Percentiles rank a stretch among this genome's conserved stretches.
Evolutionary conservation across 1,140 invertebrate genomes (phyloP).

Genomic region (Drosophila funebris): DNA sequence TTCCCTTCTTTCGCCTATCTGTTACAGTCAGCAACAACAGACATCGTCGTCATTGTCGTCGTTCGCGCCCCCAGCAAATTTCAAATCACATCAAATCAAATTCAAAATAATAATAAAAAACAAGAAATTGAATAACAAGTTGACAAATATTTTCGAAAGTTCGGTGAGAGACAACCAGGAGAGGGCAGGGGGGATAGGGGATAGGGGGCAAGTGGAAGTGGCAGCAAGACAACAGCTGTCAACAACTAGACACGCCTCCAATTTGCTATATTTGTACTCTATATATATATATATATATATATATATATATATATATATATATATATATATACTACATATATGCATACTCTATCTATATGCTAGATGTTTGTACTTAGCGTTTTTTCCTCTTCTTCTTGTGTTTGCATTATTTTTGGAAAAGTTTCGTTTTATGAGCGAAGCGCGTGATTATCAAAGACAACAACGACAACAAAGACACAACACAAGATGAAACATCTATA

Average conservation of each 20-base stretch:
- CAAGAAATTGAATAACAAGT: constrained; percentile 31
- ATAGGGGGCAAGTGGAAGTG: neutral
- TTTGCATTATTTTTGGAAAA: constrained; percentile 68
- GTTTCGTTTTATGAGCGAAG: constrained; percentile 46
- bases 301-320: neutral
- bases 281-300: neutral
- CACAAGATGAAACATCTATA: constrained; percentile 16
- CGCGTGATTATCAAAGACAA: constrained; percentile 57
- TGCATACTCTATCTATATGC: neutral
- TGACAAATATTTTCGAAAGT: constrained; percentile 30
- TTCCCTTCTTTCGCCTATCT: neutral
- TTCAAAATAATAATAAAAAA: constrained; percentile 8
- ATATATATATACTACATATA: neutral
- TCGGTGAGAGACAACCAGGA: neutral
- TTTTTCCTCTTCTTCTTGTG: neutral
- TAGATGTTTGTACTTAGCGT: constrained; percentile 2
- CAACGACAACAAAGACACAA: constrained; percentile 27
- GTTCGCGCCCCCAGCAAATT: constrained; percentile 24
- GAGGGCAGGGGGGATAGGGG: neutral
- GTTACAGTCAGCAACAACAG: constrained; percentile 24
- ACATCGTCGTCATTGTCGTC: neutral
- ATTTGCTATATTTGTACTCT: constrained; percentile 1
- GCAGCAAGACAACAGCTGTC: constrained; percentile 26
- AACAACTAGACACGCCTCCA: constrained; percentile 30
- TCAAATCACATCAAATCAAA: constrained; percentile 27